Conservation (phyloP, 2,888 invertebrate genomes). For the Phortica okadai region DNA sequence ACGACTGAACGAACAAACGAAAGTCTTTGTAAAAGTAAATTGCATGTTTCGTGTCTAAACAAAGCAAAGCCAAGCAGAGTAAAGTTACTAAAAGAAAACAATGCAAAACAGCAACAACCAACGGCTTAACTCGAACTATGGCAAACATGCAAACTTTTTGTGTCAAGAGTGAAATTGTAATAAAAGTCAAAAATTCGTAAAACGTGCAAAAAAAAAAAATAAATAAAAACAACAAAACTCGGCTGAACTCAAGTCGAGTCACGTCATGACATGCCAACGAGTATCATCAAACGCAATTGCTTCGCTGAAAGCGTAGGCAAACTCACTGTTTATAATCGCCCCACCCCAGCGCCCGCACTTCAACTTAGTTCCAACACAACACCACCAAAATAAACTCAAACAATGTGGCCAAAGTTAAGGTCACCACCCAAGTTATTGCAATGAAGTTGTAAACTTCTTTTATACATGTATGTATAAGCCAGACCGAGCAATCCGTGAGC, state of each 20-base stretch:
- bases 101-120: not conserved
- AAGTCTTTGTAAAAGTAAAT: conserved; percentile 6
- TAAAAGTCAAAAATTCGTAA: not conserved
- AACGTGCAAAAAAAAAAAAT: not conserved
- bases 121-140: conserved; percentile 6
- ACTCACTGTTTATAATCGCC: not conserved
- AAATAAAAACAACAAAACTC: not conserved
- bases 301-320: not conserved
- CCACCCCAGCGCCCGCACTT: not conserved
- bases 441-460: not conserved
- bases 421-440: not conserved
- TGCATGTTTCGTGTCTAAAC: conserved; percentile 19
- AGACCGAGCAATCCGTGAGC: not conserved
- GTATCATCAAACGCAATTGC: not conserved
- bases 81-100: conserved; percentile 5
- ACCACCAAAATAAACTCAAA: conserved; percentile 6
- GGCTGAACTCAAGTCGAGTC: not conserved
- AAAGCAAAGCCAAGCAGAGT: not conserved
- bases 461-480: not conserved
- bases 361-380: not conserved
- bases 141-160: conserved; percentile 26
- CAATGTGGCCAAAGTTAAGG: conserved; percentile 26
- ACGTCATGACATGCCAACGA: not conserved
- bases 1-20: conserved; percentile 1
- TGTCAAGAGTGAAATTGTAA: conserved; percentile 7